phyloP scores from a whole-genome alignment of 2,888 invertebrate genomes.

The Omphaloscelis lunosa region DNA sequence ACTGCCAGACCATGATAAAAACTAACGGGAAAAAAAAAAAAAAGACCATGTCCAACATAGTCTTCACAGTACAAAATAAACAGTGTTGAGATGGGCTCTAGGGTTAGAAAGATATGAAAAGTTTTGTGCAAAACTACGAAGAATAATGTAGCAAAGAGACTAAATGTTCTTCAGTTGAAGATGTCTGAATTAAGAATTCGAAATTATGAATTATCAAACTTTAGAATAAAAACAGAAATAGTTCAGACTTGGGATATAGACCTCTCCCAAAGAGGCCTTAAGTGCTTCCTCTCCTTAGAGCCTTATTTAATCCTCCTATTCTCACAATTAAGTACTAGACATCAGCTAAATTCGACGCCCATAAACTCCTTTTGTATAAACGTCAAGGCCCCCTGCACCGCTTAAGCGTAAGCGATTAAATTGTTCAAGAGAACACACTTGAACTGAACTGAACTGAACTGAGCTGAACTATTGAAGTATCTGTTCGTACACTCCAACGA shows the following conservation, averaged over 20 bases:
- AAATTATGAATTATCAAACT: not conserved
- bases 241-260: not conserved
- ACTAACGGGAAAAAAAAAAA: too few relatives aligned
- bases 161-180: not conserved
- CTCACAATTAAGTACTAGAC: not conserved
- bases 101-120: too few relatives aligned
- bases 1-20: too few relatives aligned
- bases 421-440: constrained; percentile 48
- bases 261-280: not conserved
- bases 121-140: not conserved
- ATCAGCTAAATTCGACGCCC: not conserved
- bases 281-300: not conserved
- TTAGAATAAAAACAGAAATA: too few relatives aligned
- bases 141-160: not conserved
- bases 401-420: constrained; percentile 52
- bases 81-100: not conserved
- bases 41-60: too few relatives aligned
- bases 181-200: not conserved
- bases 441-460: constrained; percentile 19
- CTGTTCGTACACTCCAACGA: constrained; percentile 27
- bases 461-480: constrained; percentile 48
- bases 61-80: too few relatives aligned
- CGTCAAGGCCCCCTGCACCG: constrained; percentile 19
- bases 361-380: constrained; percentile 24
- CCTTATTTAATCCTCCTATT: not conserved